A percentile compares a stretch with the other conserved stretches of the same genome.
phyloP scores from a whole-genome alignment of 92 coral and sea anemone species.

The Bergia puertoricense region DNA sequence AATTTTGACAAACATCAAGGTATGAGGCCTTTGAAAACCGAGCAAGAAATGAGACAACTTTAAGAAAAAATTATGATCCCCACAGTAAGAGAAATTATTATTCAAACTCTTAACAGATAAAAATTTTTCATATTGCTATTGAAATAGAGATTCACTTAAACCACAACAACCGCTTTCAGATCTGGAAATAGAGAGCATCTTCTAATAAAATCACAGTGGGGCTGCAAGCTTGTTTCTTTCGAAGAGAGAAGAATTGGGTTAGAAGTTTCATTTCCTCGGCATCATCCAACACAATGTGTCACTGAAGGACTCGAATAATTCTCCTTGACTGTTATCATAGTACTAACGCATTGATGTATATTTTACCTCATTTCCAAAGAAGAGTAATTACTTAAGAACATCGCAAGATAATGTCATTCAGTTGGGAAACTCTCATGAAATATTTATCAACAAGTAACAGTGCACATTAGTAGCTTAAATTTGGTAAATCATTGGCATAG shows the following conservation, averaged over 20 bases:
- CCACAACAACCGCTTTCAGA: conserved; percentile 13
- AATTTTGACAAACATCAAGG: background rate
- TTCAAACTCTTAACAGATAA: conserved; percentile 25
- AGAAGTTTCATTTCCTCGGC: background rate
- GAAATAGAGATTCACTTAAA: background rate
- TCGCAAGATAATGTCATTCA: background rate
- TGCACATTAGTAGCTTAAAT: background rate
- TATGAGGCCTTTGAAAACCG: background rate
- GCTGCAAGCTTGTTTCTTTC: background rate
- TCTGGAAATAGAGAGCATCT: background rate
- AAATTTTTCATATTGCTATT: background rate
- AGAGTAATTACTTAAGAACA: background rate
- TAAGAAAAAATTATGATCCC: background rate
- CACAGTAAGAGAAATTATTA: background rate
- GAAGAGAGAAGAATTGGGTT: background rate
- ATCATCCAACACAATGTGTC: background rate
- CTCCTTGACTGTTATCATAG: background rate
- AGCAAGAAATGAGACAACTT: background rate
- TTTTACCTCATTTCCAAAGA: background rate
- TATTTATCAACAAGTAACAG: background rate
- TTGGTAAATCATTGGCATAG: background rate
- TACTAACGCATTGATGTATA: background rate
- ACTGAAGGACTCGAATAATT: background rate
- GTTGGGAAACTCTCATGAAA: background rate
- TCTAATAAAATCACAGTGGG: background rate